These are phyloP conservation scores for Drosophila takahashii DNA, from an alignment of 1,140 invertebrate species.

Conservation along the genomic window DNA sequence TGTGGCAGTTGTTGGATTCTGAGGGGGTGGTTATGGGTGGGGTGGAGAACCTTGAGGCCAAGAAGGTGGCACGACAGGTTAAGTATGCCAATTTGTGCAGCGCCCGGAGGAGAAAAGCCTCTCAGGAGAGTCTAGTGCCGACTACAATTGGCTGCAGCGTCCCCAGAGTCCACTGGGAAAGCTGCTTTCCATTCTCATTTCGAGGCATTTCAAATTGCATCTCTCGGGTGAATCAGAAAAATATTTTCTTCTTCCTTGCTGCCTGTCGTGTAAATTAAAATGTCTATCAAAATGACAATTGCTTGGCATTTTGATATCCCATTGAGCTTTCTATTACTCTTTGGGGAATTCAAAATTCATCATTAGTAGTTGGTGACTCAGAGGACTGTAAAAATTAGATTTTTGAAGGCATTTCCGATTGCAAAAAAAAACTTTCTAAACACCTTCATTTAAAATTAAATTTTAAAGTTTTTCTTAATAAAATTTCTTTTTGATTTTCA, in stretches of 20 bases:
- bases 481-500: too few species aligned
- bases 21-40: neutral
- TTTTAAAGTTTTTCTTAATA: too few species aligned
- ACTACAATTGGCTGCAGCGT: constrained; percentile 30
- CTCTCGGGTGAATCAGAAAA: constrained; percentile 2
- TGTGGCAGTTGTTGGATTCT: neutral
- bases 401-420: neutral
- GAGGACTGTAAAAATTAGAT: too few species aligned
- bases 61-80: constrained; percentile 37
- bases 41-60: constrained; percentile 25
- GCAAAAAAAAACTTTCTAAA: neutral
- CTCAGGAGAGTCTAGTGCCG: constrained; percentile 11
- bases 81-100: constrained; percentile 44
- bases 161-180: neutral
- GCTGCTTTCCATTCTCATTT: constrained; percentile 4
- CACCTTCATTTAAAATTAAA: neutral
- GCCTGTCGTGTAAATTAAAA: neutral
- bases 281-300: neutral
- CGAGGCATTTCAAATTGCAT: constrained; percentile 3
- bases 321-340: neutral
- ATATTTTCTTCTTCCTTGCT: constrained; percentile 3
- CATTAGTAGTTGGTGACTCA: neutral
- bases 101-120: constrained; percentile 15
- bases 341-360: neutral
- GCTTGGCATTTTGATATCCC: neutral